Evolutionary conservation across 2,888 invertebrate species (phyloP), one percentile per base, ranked within the genome.

Genomic region (Luperina nickerlii): DNA sequence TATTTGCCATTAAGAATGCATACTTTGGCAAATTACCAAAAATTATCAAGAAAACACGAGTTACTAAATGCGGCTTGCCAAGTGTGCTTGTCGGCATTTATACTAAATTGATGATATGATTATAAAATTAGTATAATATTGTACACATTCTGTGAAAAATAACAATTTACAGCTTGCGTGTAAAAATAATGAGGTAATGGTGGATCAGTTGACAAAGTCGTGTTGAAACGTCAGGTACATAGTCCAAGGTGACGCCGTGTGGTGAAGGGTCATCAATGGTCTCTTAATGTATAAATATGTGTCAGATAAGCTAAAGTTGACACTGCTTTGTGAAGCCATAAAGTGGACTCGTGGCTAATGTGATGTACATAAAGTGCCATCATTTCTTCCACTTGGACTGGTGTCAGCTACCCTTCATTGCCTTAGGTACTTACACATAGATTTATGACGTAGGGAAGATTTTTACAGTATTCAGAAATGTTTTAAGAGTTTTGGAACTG

Each of bases 11-110:
- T 87, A 82, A 69, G 67, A 79, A 75, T 71, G 75, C 66, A 72
- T 77, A 84, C 60, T 78, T 78, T 79, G 85, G 82, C 87, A 81
- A 77, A 75, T 66, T 77, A 84, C 79, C 82, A 84, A 89, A 80
- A 70, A 70, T 68, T 83, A 80, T 82, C 78, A 87, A 88, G 84
- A 80, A 84, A 85, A 78, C 45, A 13, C n/a, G 54, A 60, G 82
- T 74, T 81, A 80, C 75, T 72, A 60, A 66, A 82, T 76, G 79
- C 76, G 80, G 62, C 79, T 82, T 78, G 79, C 78, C 74, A 63
- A 76, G 54, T 69, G 72, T 68, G 73, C 65, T 69, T 75, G 82
- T 79, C 67, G 70, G 63, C 86, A 81, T 76, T 83, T 81, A 67
- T 74, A 82, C 75, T 78, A 79, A 79, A 79, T 81, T 80, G 42